Conservation (phyloP, 1,140 invertebrate genomes). For the Lasioglossum baleicum region DNA sequence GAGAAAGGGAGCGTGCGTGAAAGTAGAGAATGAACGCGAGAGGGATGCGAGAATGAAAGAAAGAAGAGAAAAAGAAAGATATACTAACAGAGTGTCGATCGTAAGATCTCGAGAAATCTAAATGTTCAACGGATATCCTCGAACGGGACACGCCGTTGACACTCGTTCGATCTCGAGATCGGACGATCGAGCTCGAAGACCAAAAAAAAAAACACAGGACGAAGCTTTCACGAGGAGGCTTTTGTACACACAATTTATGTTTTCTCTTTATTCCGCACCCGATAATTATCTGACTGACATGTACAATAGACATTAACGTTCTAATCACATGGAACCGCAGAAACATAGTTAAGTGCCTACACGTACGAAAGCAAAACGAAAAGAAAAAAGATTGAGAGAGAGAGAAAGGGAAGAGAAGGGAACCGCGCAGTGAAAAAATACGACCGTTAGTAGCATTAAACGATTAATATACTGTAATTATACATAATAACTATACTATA, state of each 20-base stretch:
- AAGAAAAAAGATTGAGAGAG: slow-evolving; percentile 27
- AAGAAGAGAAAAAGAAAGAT: neutral
- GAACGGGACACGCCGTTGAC: neutral
- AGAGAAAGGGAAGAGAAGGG: slow-evolving; percentile 42
- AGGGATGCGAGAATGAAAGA: slow-evolving; percentile 30
- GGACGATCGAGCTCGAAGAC: slow-evolving; percentile 9
- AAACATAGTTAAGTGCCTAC: slow-evolving; percentile 78
- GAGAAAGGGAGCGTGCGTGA: slow-evolving; percentile 19
- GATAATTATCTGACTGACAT: slow-evolving; percentile 37
- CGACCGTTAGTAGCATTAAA: slow-evolving; percentile 50
- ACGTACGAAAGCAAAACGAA: slow-evolving; percentile 61
- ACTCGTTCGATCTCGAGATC: slow-evolving; percentile 22
- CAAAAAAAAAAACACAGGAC: slow-evolving; percentile 9
- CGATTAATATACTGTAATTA: slow-evolving; percentile 17
- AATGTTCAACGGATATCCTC: neutral
- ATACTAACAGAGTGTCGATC: slow-evolving; percentile 37
- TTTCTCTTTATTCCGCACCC: slow-evolving; percentile 15
- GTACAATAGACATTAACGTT: slow-evolving; percentile 55
- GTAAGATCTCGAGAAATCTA: slow-evolving; percentile 44
- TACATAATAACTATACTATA: neutral
- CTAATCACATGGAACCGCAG: slow-evolving; percentile 56
- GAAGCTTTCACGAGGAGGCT: slow-evolving; percentile 22
- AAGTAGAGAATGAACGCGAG: slow-evolving; percentile 34
- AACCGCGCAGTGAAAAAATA: slow-evolving; percentile 54
- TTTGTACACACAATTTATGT: slow-evolving; percentile 44